These are phyloP conservation scores for Cirrhinus molitorella DNA, from an alignment of 2,797 vertebrate species.

Conservation along the genomic window DNA sequence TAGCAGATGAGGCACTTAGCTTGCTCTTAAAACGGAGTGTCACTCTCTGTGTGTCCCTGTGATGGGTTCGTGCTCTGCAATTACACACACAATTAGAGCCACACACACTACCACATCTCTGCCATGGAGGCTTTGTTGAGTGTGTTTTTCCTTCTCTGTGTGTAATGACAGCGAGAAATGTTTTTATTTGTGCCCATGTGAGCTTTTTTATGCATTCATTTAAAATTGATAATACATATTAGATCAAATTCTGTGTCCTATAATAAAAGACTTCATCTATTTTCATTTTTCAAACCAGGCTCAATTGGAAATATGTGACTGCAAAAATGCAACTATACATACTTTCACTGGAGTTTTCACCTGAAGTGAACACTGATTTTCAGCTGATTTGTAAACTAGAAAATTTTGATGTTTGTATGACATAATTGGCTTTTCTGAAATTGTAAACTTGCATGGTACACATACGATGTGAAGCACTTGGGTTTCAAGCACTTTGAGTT, in stretches of 20 bases:
- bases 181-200: not conserved
- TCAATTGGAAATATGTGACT: not conserved
- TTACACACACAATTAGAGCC: constrained; percentile 69
- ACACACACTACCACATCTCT: constrained; percentile 61
- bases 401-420: not conserved
- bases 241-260: not conserved
- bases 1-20: constrained; percentile 60
- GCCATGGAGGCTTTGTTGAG: constrained; percentile 47
- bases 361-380: not conserved
- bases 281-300: not conserved
- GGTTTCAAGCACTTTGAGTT: too few species aligned
- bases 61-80: constrained; percentile 63
- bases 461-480: not conserved
- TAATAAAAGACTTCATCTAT: not conserved
- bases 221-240: not conserved
- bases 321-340: not conserved
- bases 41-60: constrained; percentile 59
- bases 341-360: not conserved
- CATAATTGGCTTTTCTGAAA: not conserved
- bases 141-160: constrained; percentile 44
- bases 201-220: not conserved
- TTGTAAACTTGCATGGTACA: not conserved
- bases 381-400: not conserved
- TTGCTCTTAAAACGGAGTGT: constrained; percentile 63
- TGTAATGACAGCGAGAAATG: constrained; percentile 3